Base-by-base conservation (phyloP, 2,888 invertebrate genomes). In the Ormyrus thymus region DNA sequence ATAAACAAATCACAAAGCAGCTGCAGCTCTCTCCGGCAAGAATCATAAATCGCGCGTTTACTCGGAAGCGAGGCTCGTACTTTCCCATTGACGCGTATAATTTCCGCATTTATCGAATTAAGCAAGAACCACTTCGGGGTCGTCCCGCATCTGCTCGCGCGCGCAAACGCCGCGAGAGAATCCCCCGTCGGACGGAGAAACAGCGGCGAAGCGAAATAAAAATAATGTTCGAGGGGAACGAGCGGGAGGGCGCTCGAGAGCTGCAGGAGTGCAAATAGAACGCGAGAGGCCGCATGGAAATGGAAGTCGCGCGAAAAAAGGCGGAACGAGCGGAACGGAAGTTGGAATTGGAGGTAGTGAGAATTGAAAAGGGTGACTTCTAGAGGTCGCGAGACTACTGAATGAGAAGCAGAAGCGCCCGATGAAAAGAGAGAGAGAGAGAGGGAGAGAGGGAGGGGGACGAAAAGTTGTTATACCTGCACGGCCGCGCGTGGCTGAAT, bases 311-410 rank as follows among this genome's bases (percentile, higher is more conserved):
- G 53, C 29, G 66, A 9, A 45, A 43, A 61, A 11, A 29, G 61
- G 62, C n/a, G 8, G 51, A 1, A 7, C 4, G 13, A 58, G 51
- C 45, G 68, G 61, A 72, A 68, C 50, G 50, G 50, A 62, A 78
- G 48, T 66, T 55, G 46, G 43, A 71, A 58, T 58, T 53, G 71
- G 55, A 61, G 61, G 53, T 46, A 55, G 48, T 29, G 53, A 66
- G 66, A 61, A 76, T 64, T 71, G 64, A 69, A 76, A 77, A 65
- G 7, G 65, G 55, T 45, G 45, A 50, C 51, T 66, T 53, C 75
- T 75, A 8, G 73, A 65, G 73, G 73, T 71, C 71, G 59, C 13
- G 48, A 15, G 9, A 59, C 29, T 29, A 7, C 58, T 58, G 29
- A 11, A 50, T 70, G 59, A 11, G 50, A 59, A 59, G 59, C 50